phyloP scores from a whole-genome alignment of 2,797 vertebrate species.

The Trachops cirrhosus region DNA sequence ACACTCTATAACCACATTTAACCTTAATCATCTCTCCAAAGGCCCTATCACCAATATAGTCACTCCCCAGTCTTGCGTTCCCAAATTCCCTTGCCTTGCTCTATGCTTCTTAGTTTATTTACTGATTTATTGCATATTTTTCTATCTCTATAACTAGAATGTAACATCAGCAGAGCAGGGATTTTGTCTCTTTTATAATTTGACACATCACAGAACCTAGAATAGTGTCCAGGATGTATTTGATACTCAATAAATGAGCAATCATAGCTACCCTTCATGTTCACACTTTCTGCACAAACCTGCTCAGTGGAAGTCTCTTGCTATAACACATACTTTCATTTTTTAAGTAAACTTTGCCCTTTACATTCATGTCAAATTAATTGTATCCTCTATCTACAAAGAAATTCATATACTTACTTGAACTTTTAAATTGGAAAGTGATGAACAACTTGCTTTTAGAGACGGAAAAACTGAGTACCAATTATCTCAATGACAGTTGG shows the following conservation, averaged over 20 bases:
- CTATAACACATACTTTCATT: not conserved
- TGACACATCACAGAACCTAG: rapidly evolving
- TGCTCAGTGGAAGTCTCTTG: not conserved
- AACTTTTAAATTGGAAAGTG: not conserved
- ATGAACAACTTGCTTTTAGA: not conserved
- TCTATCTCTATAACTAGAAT: not conserved
- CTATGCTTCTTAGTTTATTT: not conserved
- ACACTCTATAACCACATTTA: not conserved
- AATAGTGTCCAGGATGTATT: rapidly evolving
- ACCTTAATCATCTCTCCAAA: not conserved
- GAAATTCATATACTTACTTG: not conserved
- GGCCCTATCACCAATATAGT: not conserved
- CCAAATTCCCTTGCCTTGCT: not conserved
- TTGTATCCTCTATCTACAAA: not conserved
- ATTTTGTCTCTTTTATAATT: not conserved
- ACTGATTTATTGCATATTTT: not conserved
- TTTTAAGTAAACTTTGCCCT: not conserved
- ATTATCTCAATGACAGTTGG: not conserved
- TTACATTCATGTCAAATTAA: not conserved
- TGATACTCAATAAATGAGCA: not conserved
- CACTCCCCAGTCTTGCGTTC: not conserved
- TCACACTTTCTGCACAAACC: not conserved
- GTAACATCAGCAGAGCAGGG: not conserved
- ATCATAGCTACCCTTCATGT: not conserved
- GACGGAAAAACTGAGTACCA: not conserved